Base-by-base conservation (phyloP, 1,140 invertebrate species). In the Drosophila obscura region DNA sequence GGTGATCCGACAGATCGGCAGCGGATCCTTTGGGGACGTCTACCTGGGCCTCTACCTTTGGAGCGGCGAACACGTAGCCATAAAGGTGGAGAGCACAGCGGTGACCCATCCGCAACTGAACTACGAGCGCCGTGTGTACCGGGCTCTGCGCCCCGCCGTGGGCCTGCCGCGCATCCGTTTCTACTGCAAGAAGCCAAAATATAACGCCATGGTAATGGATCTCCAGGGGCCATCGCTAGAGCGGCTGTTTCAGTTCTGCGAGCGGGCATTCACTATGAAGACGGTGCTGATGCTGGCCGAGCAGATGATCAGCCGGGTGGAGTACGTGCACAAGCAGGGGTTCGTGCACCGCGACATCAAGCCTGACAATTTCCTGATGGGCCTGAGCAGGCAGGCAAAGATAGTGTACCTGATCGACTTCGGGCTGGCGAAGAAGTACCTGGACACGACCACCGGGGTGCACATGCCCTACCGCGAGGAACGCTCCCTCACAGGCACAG, bases 351-450 rank as follows among this genome's bases (percentile, higher is more conserved):
- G 98, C 80, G 96, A 97, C 91, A 97, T 98, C 83, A 98, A 98
- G 91, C 97, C 97, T 43, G 98, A 99, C 90, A 99, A 99, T 93
- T 99, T 99, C 94, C 94, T 99, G 57, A 99, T 99, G 97, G 97
- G 98, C 65, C 97, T 97, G 91, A 97, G 97, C 11, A 94, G 96
- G 57, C 96, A 97, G 85, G 97, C 97, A 93, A 98, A 98, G 92
- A 96, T 96, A 5, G n/a, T 98, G 41, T 98, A 97, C 92, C 94
- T 98, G 46, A 98, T 99, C 87, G 98, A 99, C 93, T 99, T 98
- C 93, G 98, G 98, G 28, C 93, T 99, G 81, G 97, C 98, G 49
- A 99, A 99, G 93, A 99, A 98, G 93, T 99, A 95, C 92, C 93
- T 97, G 61, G 97, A 99, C 91, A 95, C 94, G 72, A 95, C 96